Evolutionary conservation across 1,140 invertebrate species (phyloP).

Genomic region (Scaptomyza montana): DNA sequence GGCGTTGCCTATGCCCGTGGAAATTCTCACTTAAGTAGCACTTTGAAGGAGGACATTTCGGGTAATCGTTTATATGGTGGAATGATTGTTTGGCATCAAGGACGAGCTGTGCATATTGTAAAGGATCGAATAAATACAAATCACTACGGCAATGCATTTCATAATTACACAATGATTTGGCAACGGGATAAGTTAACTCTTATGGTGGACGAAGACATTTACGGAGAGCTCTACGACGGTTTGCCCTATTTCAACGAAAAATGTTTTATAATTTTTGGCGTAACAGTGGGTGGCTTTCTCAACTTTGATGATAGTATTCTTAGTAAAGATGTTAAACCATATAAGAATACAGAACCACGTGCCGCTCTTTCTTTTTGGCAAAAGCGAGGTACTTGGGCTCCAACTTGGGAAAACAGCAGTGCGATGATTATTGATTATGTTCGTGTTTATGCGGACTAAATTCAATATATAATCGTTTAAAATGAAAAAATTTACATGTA

Average conservation of each 20-base stretch:
- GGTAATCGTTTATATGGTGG: constrained; percentile 63
- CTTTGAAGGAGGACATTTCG: constrained; percentile 58
- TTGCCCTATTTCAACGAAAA: constrained; percentile 58
- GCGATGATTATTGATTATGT: too few species aligned
- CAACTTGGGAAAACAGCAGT: too few species aligned
- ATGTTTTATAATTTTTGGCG: constrained; percentile 72
- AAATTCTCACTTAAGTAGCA: constrained; percentile 48
- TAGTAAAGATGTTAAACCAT: constrained; percentile 63
- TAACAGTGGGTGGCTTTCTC: constrained; percentile 70
- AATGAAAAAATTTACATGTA: too few species aligned
- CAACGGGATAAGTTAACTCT: constrained; percentile 85
- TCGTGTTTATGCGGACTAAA: too few species aligned
- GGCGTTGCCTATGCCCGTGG: constrained; percentile 66
- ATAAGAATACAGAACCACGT: constrained; percentile 60
- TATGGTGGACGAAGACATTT: constrained; percentile 85
- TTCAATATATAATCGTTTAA: too few species aligned
- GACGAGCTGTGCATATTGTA: constrained; percentile 29
- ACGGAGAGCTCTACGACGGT: constrained; percentile 63
- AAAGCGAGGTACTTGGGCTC: too few species aligned
- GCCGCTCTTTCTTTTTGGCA: constrained; percentile 11
- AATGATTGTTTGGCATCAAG: constrained; percentile 54
- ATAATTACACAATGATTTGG: constrained; percentile 88
- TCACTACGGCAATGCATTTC: constrained; percentile 86
- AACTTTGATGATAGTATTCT: constrained; percentile 67
- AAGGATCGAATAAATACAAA: constrained; percentile 40